phyloP scores from a whole-genome alignment of 2,113 vertebrate genomes.

The Pluvialis apricaria region DNA sequence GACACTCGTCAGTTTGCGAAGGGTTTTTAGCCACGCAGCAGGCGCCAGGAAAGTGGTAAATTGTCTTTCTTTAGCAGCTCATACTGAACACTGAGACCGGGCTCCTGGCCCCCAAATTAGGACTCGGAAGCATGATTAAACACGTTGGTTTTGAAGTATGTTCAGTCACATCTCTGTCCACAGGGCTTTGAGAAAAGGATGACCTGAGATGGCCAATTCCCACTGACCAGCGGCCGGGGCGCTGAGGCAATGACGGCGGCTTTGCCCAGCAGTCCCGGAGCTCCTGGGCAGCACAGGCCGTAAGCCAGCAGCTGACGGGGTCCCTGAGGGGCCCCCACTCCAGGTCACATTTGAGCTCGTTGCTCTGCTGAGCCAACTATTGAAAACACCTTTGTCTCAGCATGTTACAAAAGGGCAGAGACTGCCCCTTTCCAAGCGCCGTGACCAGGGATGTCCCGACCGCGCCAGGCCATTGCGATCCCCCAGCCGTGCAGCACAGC shows the following conservation, averaged over 20 bases:
- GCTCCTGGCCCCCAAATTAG: not conserved
- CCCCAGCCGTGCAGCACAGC: accelerated
- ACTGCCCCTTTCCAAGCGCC: not conserved
- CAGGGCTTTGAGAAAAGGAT: not conserved
- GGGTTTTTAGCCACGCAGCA: not conserved
- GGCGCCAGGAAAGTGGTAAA: not conserved
- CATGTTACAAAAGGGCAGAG: not conserved
- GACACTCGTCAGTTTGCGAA: accelerated
- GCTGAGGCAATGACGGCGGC: not conserved
- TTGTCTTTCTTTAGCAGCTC: not conserved
- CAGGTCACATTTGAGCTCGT: not conserved
- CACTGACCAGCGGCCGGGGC: not conserved
- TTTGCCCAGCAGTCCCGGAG: not conserved
- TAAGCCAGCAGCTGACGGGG: not conserved
- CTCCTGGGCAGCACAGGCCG: not conserved
- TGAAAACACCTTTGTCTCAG: not conserved
- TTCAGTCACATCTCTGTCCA: not conserved
- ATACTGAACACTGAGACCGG: not conserved
- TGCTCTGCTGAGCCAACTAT: not conserved
- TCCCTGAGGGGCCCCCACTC: not conserved
- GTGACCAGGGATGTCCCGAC: not conserved
- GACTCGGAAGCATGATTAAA: not conserved
- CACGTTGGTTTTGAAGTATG: not conserved
- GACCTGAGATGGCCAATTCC: not conserved
- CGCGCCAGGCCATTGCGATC: not conserved